phyloP scores from a whole-genome alignment of 1,140 invertebrate genomes.

The Aphidius gifuensis region DNA sequence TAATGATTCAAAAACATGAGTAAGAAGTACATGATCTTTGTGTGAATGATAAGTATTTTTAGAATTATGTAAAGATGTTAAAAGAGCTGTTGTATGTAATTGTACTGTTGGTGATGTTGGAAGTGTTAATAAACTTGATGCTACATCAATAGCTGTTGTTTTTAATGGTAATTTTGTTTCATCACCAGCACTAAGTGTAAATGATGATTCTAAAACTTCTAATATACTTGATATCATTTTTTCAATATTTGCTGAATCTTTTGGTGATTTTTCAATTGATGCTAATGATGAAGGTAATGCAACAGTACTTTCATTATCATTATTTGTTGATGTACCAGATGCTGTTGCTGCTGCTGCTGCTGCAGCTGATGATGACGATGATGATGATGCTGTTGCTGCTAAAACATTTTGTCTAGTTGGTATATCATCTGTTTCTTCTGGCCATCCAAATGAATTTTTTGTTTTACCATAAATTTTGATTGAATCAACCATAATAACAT shows the following conservation, averaged over 20 bases:
- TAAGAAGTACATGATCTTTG: slow-evolving; percentile 82
- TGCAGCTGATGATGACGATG: slow-evolving; percentile 41
- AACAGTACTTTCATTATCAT: slow-evolving; percentile 48
- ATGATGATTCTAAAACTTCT: slow-evolving; percentile 71
- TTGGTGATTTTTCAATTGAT: slow-evolving; percentile 56
- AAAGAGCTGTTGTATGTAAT: slow-evolving; percentile 71
- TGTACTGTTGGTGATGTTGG: slow-evolving; percentile 79
- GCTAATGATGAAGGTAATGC: slow-evolving; percentile 50
- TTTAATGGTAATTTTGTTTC: slow-evolving; percentile 49
- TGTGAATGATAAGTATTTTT: slow-evolving; percentile 78
- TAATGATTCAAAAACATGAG: slow-evolving; percentile 72
- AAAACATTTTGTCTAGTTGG: slow-evolving; percentile 59
- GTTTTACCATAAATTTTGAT: slow-evolving; percentile 94
- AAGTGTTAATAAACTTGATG: slow-evolving; percentile 76
- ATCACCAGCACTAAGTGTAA: slow-evolving; percentile 57
- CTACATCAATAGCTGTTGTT: slow-evolving; percentile 67
- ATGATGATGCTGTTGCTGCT: slow-evolving; percentile 39
- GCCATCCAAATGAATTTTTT: slow-evolving; percentile 95
- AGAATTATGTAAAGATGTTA: slow-evolving; percentile 75
- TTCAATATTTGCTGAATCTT: slow-evolving; percentile 49
- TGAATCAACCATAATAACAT: slow-evolving; percentile 89
- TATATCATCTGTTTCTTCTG: slow-evolving; percentile 88
- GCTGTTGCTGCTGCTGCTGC: slow-evolving; percentile 48
- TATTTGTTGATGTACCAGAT: slow-evolving; percentile 41
- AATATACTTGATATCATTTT: slow-evolving; percentile 69